Conservation (phyloP, 1,140 invertebrate genomes). For the Oreohelix idahoensis region DNA sequence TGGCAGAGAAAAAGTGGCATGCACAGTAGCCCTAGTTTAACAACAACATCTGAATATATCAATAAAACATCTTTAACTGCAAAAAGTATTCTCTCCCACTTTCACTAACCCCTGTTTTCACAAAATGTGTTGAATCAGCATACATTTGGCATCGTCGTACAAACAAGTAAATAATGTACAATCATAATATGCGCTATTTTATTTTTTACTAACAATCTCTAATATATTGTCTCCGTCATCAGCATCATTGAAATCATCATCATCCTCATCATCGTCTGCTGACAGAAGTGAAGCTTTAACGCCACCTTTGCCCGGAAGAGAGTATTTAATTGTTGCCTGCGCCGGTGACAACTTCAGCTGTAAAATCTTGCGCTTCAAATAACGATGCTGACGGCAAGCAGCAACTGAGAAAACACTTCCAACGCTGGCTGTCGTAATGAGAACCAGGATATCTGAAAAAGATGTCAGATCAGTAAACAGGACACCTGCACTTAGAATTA, state of each 20-base stretch:
- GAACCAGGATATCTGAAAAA: constrained; percentile 50
- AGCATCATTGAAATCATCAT: constrained; percentile 36
- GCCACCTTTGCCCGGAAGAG: constrained; percentile 35
- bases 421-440: constrained; percentile 45
- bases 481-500: background rate
- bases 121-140: too few species aligned
- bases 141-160: too few species aligned
- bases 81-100: too few species aligned
- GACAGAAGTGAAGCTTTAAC: constrained; percentile 42
- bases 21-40: too few species aligned
- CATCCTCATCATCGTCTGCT: constrained; percentile 38
- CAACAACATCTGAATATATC: too few species aligned
- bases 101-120: too few species aligned
- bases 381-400: constrained; percentile 50
- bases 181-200: background rate
- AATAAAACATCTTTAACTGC: too few species aligned
- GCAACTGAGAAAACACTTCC: constrained; percentile 49
- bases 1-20: too few species aligned
- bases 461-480: background rate
- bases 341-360: background rate
- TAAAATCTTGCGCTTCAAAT: constrained; percentile 49
- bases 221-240: constrained; percentile 20
- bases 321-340: constrained; percentile 38
- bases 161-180: too few species aligned
- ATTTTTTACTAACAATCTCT: constrained; percentile 24